Base-by-base conservation (phyloP, 23 tunicate species). In the Ciona savignyi region DNA sequence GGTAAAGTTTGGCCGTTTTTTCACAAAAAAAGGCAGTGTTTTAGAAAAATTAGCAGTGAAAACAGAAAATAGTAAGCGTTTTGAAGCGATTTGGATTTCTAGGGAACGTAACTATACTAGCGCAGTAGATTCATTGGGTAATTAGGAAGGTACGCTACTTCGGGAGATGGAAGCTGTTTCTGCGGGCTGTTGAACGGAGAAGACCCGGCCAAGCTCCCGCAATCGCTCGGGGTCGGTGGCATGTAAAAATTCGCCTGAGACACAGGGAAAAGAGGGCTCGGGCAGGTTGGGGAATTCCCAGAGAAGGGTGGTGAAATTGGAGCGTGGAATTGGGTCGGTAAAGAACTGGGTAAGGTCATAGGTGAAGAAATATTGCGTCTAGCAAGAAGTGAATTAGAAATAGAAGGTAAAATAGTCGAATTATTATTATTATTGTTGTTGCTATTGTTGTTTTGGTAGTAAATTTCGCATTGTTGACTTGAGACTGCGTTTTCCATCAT, bases 101-200 rank as follows among this genome's bases (percentile, higher is more conserved):
- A 42, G 56, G 56, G 56, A 42, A 42, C 15, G 56, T 42, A 6
- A 6, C 9, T 42, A 42, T 15, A 9, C 15, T 42, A 42, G 9
- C 56, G 56, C 11, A 42, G 56, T 42, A 42, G 15, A 42, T 42
- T 9, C 56, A 42, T 42, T 9, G 56, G 15, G 56, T 42, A 42
- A 15, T 42, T 42, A 6, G 56, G 56, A 9, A 42, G 9, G 56
- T 42, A 33, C 26, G 70, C 21, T 11, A 75, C 29, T 30, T 69
- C 71, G 63, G 81, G 81, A 9, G 69, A 33, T 4, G 27, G 72
- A 3, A 26, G 51, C 31, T 32, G 66, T 33, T 88, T 88, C 68
- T 88, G 87, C 80, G 96, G 96, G 83, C 96, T 88, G 72, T 74
- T 77, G 77, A 64, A 88, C 9, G 96, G 96, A 30, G 96, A 88